Conservation (phyloP, 2,797 vertebrate species). For the Sphenodon punctatus region DNA sequence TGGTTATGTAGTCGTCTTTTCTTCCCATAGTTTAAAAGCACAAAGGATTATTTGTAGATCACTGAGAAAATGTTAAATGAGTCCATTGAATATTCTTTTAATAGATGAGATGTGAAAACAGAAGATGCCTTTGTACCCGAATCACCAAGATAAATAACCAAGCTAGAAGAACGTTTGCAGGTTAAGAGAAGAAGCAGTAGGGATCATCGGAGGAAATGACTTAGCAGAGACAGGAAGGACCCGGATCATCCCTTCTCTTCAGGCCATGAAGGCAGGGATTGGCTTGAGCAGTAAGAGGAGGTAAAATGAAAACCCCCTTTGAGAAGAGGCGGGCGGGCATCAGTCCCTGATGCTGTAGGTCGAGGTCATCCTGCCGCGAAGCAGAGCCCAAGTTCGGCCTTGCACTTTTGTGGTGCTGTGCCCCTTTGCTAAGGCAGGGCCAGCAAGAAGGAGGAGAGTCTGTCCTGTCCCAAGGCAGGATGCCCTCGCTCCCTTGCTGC, state of each 20-base stretch:
- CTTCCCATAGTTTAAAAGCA: constrained; percentile 61
- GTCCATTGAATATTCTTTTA: constrained; percentile 67
- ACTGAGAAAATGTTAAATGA: constrained; percentile 65
- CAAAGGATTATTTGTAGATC: constrained; percentile 69
- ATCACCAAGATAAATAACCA: constrained; percentile 39
- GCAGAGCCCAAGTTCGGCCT: no score
- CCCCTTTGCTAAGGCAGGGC: no score
- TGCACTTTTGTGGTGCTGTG: no score
- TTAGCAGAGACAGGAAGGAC: not conserved
- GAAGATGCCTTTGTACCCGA: constrained; percentile 55
- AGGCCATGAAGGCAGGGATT: not conserved
- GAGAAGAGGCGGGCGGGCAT: no score
- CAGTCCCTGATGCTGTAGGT: no score
- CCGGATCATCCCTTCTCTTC: not conserved
- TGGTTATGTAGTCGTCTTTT: constrained; percentile 50
- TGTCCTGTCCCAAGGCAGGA: no score
- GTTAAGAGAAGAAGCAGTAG: constrained; percentile 9
- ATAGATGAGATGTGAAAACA: constrained; percentile 44
- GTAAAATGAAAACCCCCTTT: not conserved
- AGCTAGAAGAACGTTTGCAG: not conserved
- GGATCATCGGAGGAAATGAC: not conserved
- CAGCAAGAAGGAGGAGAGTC: no score
- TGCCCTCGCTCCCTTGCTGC: no score
- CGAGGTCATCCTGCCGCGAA: no score
- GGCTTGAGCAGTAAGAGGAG: not conserved